phyloP scores from a whole-genome alignment of 2,888 invertebrate genomes.

The Nematopogon swammerdamellus region DNA sequence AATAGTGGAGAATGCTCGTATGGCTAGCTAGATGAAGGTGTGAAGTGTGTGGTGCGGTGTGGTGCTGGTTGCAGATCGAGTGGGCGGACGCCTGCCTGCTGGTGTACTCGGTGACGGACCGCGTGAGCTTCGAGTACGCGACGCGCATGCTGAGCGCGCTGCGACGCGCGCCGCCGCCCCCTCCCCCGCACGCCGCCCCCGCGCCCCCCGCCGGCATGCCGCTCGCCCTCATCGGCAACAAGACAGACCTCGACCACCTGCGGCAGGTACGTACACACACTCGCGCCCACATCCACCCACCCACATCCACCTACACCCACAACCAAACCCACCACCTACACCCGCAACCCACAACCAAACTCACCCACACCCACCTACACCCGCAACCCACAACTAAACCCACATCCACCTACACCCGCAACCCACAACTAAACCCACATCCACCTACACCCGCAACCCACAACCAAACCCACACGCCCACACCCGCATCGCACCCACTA shows the following conservation, averaged over 20 bases:
- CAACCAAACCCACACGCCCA: too few species aligned
- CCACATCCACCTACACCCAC: too few species aligned
- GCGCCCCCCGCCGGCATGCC: conserved; percentile 53
- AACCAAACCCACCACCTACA: too few species aligned
- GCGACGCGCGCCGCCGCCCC: conserved; percentile 48
- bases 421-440: too few species aligned
- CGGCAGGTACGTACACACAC: conserved; percentile 70
- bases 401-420: too few species aligned
- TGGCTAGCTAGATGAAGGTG: too few species aligned
- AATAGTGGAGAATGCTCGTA: too few species aligned
- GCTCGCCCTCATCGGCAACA: conserved; percentile 71
- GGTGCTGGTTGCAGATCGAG: conserved; percentile 52
- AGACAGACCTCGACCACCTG: conserved; percentile 74
- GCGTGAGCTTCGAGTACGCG: conserved; percentile 68
- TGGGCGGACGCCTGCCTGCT: conserved; percentile 78
- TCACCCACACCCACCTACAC: too few species aligned
- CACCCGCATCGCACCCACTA: too few species aligned
- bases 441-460: too few species aligned
- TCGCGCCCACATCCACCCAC: not conserved
- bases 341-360: too few species aligned
- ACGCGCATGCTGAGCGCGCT: conserved; percentile 59
- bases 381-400: too few species aligned
- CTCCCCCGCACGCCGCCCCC: conserved; percentile 59
- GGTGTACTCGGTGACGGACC: conserved; percentile 74
- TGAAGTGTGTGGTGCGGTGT: not conserved